phyloP scores from a whole-genome alignment of 2,113 vertebrate genomes.

The Aptenodytes patagonicus region DNA sequence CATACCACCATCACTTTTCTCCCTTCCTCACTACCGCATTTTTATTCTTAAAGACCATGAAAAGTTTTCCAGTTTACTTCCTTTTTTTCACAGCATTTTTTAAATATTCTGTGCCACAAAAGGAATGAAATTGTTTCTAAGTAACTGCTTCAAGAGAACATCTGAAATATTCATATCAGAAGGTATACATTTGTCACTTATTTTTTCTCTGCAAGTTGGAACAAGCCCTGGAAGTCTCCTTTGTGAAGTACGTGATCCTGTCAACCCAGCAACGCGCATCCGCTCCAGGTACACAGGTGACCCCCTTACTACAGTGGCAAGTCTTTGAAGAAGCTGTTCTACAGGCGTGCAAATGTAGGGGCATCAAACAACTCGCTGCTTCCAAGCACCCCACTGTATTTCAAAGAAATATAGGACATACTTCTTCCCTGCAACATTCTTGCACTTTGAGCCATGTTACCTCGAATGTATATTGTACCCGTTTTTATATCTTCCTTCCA shows the following conservation, averaged over 20 bases:
- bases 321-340: not conserved
- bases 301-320: not conserved
- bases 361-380: not conserved
- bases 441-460: accelerated
- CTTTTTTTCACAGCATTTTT: not conserved
- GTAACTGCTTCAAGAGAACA: not conserved
- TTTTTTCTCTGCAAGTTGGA: not conserved
- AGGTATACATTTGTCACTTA: not conserved
- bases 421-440: not conserved
- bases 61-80: not conserved
- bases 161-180: not conserved
- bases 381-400: not conserved
- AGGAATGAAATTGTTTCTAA: not conserved
- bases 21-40: not conserved
- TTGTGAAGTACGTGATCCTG: not conserved
- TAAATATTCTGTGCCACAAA: not conserved
- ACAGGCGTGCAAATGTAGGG: not conserved
- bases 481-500: not conserved
- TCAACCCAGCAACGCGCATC: not conserved
- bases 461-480: not conserved
- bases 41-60: not conserved
- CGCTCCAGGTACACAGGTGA: not conserved
- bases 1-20: not conserved
- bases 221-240: not conserved
- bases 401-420: not conserved